Evolutionary conservation across 2,113 vertebrate genomes (phyloP).

Genomic region (Sebastes schlegelii): DNA sequence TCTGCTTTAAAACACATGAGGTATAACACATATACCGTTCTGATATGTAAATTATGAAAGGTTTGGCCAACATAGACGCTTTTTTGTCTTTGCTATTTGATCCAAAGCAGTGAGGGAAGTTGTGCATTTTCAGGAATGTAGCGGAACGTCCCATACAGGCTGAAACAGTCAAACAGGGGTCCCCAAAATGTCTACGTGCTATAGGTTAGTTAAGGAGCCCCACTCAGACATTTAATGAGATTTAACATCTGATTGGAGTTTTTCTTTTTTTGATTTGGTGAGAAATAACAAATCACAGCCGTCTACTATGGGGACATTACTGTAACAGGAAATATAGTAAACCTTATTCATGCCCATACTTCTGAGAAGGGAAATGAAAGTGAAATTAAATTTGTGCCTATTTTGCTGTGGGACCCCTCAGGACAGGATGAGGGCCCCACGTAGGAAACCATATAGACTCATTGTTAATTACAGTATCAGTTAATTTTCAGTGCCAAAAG

Average conservation of each 20-base stretch:
- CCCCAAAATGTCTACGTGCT: slow-evolving; percentile 2
- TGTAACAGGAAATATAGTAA: background rate
- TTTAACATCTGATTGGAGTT: slow-evolving; percentile 16
- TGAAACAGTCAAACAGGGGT: slow-evolving; percentile 4
- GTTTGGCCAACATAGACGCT: slow-evolving; percentile 34
- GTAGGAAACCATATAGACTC: background rate
- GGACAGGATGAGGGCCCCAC: slow-evolving; percentile 18
- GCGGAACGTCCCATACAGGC: slow-evolving; percentile 58
- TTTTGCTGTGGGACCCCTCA: slow-evolving; percentile 34
- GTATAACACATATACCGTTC: background rate
- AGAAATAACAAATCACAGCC: background rate
- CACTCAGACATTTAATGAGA: slow-evolving; percentile 13
- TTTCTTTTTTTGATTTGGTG: slow-evolving; percentile 1
- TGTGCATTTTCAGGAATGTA: slow-evolving; percentile 73
- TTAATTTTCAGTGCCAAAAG: background rate
- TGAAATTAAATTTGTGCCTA: slow-evolving; percentile 58
- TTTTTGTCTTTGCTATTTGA: slow-evolving; percentile 75
- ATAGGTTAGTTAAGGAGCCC: background rate
- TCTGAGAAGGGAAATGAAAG: slow-evolving; percentile 57
- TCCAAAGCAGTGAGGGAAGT: slow-evolving; percentile 64
- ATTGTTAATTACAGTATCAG: slow-evolving; percentile 27
- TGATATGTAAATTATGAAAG: slow-evolving; percentile 45
- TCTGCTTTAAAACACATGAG: background rate
- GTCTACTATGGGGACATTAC: background rate
- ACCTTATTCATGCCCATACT: background rate